Conservation (phyloP, 2,888 invertebrate genomes). For the Lordiphosa andalusiaca region DNA sequence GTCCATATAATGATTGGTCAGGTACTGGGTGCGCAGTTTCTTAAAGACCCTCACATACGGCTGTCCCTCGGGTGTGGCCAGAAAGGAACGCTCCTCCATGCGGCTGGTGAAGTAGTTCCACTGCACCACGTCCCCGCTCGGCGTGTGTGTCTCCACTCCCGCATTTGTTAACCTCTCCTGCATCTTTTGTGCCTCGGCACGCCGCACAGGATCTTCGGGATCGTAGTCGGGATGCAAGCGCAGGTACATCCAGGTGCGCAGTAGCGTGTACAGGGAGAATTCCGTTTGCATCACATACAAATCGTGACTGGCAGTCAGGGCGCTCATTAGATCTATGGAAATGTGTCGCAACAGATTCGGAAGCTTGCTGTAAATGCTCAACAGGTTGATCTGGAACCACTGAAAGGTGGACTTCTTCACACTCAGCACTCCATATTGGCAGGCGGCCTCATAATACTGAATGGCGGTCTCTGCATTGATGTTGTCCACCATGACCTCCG, state of each 20-base stretch:
- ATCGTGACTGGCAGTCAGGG: slow-evolving; percentile 84
- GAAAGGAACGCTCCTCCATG: slow-evolving; percentile 81
- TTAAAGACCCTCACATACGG: slow-evolving; percentile 84
- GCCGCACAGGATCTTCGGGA: slow-evolving; percentile 74
- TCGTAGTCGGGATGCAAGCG: slow-evolving; percentile 81
- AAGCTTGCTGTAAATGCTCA: slow-evolving; percentile 83
- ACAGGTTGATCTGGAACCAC: slow-evolving; percentile 87
- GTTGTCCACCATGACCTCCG: slow-evolving; percentile 88
- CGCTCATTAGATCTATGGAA: slow-evolving; percentile 84
- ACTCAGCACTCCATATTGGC: slow-evolving; percentile 84
- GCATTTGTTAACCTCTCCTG: slow-evolving; percentile 50
- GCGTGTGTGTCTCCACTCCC: slow-evolving; percentile 55
- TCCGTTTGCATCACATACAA: slow-evolving; percentile 89
- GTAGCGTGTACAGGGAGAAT: slow-evolving; percentile 86
- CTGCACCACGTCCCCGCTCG: slow-evolving; percentile 64
- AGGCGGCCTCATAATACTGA: slow-evolving; percentile 85
- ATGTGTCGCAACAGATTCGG: slow-evolving; percentile 83
- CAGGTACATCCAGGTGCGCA: slow-evolving; percentile 86
- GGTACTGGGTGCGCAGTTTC: slow-evolving; percentile 84
- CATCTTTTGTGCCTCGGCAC: slow-evolving; percentile 54
- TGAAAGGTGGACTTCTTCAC: slow-evolving; percentile 84
- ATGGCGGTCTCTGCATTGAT: slow-evolving; percentile 86
- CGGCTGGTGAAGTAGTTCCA: slow-evolving; percentile 75
- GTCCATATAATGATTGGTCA: slow-evolving; percentile 86
- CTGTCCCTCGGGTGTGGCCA: slow-evolving; percentile 83